Evolutionary conservation across 1,140 invertebrate genomes (phyloP).

Genomic region (Procambarus clarkii): DNA sequence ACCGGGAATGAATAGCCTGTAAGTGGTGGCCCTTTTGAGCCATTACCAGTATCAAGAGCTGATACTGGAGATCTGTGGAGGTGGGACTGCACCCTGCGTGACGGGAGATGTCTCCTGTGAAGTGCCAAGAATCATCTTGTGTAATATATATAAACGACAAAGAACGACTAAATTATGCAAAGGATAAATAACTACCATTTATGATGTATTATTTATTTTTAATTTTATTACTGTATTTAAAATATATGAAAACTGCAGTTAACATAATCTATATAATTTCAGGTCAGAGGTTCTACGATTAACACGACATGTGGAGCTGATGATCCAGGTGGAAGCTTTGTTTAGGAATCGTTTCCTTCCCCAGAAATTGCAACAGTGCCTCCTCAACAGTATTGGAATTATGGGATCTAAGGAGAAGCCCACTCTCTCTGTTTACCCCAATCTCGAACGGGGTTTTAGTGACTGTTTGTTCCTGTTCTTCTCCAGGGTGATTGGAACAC

Average conservation of each 20-base stretch:
- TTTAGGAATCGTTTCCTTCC: slow-evolving; percentile 59
- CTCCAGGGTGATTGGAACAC: slow-evolving; percentile 15
- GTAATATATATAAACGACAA: too few relatives aligned
- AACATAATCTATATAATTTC: background rate
- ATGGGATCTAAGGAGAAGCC: slow-evolving; percentile 6
- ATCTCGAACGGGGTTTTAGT: slow-evolving; percentile 47
- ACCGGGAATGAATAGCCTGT: too few relatives aligned
- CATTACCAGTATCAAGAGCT: too few relatives aligned
- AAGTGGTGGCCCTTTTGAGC: too few relatives aligned
- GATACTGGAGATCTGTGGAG: too few relatives aligned
- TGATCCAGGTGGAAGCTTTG: slow-evolving; percentile 62
- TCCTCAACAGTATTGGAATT: slow-evolving; percentile 53
- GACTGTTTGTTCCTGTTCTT: slow-evolving; percentile 55
- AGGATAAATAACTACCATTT: too few relatives aligned
- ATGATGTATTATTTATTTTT: background rate
- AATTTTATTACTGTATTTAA: background rate
- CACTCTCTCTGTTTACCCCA: slow-evolving; percentile 49
- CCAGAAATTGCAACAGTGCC: slow-evolving; percentile 19
- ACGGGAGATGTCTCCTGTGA: too few relatives aligned
- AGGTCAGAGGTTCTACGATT: slow-evolving; percentile 69
- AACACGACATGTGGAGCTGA: slow-evolving; percentile 68
- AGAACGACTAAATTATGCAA: too few relatives aligned
- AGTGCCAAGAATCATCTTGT: too few relatives aligned
- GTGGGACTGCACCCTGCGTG: too few relatives aligned
- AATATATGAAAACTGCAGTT: background rate